These are phyloP conservation scores for Diaperis boleti DNA, from an alignment of 2,888 invertebrate genomes.

Conservation along the genomic window DNA sequence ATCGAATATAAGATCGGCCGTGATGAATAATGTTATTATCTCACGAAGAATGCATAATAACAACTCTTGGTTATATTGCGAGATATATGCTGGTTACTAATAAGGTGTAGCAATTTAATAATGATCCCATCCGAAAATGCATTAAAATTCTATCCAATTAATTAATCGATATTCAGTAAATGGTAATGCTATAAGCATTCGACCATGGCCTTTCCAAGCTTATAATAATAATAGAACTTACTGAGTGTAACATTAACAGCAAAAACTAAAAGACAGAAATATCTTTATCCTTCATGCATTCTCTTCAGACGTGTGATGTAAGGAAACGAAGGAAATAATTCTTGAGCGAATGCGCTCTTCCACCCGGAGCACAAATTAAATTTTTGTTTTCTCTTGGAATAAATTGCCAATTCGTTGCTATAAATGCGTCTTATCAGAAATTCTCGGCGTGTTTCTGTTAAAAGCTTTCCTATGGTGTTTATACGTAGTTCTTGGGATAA, in stretches of 20 bases:
- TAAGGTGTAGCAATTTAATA: no score
- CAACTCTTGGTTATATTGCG: no score
- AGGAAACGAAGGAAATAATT: slow-evolving; percentile 26
- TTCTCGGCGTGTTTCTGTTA: slow-evolving; percentile 37
- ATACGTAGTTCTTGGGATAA: slow-evolving; percentile 38
- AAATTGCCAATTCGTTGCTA: slow-evolving; percentile 37
- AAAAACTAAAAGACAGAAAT: no score
- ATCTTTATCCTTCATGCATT: slow-evolving; percentile 23
- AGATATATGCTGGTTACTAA: no score
- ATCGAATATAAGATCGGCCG: slow-evolving; percentile 27
- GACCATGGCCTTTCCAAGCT: no score
- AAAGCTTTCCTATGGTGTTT: slow-evolving; percentile 39
- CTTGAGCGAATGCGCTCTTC: background rate
- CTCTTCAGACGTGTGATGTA: slow-evolving; percentile 16
- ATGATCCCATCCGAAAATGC: no score
- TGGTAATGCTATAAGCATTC: no score
- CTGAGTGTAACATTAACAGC: no score
- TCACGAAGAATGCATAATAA: no score
- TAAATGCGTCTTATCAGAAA: slow-evolving; percentile 40
- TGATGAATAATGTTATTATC: slow-evolving; percentile 32
- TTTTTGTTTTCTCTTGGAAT: slow-evolving; percentile 35
- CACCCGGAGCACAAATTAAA: slow-evolving; percentile 27
- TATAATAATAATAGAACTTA: no score
- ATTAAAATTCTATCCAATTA: no score
- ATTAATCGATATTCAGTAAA: no score